These are phyloP conservation scores for Didymodactylos carnosus DNA, from an alignment of 2,888 invertebrate species.

Conservation along the genomic window DNA sequence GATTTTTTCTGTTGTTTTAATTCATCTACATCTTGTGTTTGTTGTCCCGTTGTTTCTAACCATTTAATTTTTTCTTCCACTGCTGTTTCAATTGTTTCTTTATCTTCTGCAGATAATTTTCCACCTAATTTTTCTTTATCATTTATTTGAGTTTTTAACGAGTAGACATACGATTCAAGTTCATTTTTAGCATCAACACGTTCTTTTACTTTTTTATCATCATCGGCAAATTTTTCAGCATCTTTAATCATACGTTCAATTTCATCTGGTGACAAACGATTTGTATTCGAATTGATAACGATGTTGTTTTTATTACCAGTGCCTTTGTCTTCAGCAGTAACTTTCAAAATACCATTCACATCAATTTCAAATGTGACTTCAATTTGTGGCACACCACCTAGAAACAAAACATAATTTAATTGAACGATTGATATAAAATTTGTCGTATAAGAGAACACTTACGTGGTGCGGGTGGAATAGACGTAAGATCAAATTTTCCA, in stretches of 20 bases:
- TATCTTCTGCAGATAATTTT: conserved; percentile 68
- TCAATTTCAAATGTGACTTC: conserved; percentile 39
- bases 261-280: conserved; percentile 83
- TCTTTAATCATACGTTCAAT: conserved; percentile 98
- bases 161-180: conserved; percentile 76
- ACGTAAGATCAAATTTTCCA: conserved; percentile 85
- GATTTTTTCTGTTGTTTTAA: conserved; percentile 82
- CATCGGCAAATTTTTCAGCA: conserved; percentile 93
- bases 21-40: conserved; percentile 72
- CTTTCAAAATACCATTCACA: conserved; percentile 36
- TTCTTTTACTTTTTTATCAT: conserved; percentile 72
- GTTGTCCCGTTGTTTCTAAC: conserved; percentile 86
- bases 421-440: too few species aligned
- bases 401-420: too few species aligned
- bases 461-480: conserved; percentile 71
- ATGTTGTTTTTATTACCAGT: conserved; percentile 96
- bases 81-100: conserved; percentile 74
- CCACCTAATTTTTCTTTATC: conserved; percentile 93
- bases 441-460: too few species aligned
- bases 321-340: conserved; percentile 89
- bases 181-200: conserved; percentile 87
- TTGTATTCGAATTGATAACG: conserved; percentile 93
- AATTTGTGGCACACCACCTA: conserved; percentile 33
- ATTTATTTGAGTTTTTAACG: conserved; percentile 78
- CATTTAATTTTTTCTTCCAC: conserved; percentile 90